A percentile compares a stretch with the other conserved stretches of the same genome.
phyloP scores from a whole-genome alignment of 2,888 invertebrate genomes.

The Pristionchus entomophagus region DNA sequence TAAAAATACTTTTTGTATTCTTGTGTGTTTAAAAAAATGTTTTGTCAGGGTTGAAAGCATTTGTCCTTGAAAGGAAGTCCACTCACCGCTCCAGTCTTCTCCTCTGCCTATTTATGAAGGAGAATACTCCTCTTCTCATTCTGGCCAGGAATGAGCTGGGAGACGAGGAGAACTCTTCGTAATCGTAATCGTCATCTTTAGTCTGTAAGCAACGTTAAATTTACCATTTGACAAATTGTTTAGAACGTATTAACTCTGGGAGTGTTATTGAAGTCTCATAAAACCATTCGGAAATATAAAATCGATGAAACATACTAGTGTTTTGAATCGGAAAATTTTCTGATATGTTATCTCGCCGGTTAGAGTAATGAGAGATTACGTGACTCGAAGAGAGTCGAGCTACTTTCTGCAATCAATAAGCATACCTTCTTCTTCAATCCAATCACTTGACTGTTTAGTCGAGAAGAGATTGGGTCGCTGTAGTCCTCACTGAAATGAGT shows the following conservation, averaged over 20 bases:
- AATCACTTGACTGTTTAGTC: background rate
- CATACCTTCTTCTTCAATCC: slow-evolving; percentile 6
- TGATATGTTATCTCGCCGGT: too few species aligned
- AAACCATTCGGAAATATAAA: too few species aligned
- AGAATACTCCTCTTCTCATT: slow-evolving; percentile 11
- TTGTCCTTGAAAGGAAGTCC: too few species aligned
- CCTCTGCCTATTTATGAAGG: background rate
- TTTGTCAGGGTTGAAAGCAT: too few species aligned
- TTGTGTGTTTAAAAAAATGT: background rate
- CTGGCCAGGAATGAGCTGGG: background rate
- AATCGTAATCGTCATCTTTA: slow-evolving; percentile 20
- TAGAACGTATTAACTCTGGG: too few species aligned
- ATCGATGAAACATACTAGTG: too few species aligned
- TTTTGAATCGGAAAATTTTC: too few species aligned
- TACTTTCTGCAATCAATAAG: too few species aligned
- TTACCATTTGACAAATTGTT: too few species aligned
- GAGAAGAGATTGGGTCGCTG: background rate
- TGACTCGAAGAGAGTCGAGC: too few species aligned
- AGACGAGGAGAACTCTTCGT: background rate
- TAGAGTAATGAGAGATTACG: too few species aligned
- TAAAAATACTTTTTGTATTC: background rate
- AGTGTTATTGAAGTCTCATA: too few species aligned
- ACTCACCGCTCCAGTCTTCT: background rate
- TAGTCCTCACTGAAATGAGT: background rate
- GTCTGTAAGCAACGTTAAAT: background rate